Conservation (phyloP, 2,797 vertebrate species). For the Psittacula derbiana region DNA sequence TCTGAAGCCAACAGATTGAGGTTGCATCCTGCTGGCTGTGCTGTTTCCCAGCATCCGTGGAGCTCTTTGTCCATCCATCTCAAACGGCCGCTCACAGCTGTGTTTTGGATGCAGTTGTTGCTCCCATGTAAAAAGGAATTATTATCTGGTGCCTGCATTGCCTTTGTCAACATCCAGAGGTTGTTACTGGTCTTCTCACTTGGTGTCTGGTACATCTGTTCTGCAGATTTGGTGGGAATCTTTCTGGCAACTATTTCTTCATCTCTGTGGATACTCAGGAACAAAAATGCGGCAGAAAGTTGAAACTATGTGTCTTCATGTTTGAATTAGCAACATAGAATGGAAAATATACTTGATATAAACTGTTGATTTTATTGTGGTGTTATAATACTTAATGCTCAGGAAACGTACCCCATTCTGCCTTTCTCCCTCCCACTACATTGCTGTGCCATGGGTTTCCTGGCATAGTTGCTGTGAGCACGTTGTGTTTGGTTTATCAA, state of each 20-base stretch:
- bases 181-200: not conserved
- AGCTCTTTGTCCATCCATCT: not conserved
- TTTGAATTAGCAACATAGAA: not conserved
- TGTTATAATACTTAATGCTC: fast-evolving
- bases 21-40: slow-evolving; percentile 39
- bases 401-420: not conserved
- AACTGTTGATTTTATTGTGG: not conserved
- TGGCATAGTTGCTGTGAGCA: not conserved
- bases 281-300: not conserved
- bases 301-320: not conserved
- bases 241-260: not conserved
- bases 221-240: not conserved
- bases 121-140: not conserved
- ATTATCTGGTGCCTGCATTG: not conserved
- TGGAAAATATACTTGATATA: not conserved
- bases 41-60: not conserved
- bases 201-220: not conserved
- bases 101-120: not conserved
- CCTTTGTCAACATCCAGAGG: not conserved
- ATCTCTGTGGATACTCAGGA: not conserved
- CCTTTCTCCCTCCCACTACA: not conserved
- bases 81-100: slow-evolving; percentile 6
- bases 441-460: not conserved
- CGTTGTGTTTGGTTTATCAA: not conserved
- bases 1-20: not conserved